Percentiles rank a stretch among this genome's conserved stretches.
Evolutionary conservation across 1,140 invertebrate genomes (phyloP).

Genomic region (Tetragnatha versicolor): DNA sequence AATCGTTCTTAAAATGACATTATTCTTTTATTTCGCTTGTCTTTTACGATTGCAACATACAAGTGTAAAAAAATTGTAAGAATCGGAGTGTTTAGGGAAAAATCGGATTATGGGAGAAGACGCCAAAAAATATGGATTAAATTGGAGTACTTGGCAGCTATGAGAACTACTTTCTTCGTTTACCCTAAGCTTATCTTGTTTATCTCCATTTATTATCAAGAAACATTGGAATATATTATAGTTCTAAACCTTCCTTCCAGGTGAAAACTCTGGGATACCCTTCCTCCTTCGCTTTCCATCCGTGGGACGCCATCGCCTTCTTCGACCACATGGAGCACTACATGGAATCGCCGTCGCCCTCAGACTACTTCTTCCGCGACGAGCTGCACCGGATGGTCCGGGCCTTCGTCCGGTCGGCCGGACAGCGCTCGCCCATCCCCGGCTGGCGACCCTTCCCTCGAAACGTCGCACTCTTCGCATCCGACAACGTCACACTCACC

Average conservation of each 20-base stretch:
- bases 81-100: too few relatives aligned
- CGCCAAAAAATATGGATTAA: too few relatives aligned
- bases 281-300: conserved; percentile 55
- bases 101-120: too few relatives aligned
- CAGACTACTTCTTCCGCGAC: conserved; percentile 49
- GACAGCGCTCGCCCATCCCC: background rate
- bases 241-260: conserved; percentile 43
- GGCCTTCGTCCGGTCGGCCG: conserved; percentile 43
- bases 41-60: too few relatives aligned
- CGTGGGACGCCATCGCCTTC: conserved; percentile 57
- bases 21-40: too few relatives aligned
- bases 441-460: conserved; percentile 34
- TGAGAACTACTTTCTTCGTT: too few relatives aligned
- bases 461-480: conserved; percentile 22
- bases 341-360: conserved; percentile 45
- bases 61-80: too few relatives aligned
- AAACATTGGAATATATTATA: too few relatives aligned
- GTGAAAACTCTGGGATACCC: conserved; percentile 54
- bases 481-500: conserved; percentile 43
- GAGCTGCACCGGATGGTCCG: conserved; percentile 48
- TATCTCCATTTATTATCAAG: too few relatives aligned
- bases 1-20: too few relatives aligned
- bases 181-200: too few relatives aligned
- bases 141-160: too few relatives aligned
- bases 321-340: conserved; percentile 56